Percentiles rank a stretch among this genome's conserved stretches.
These are phyloP conservation scores for Sebastes ruberrimus DNA, from an alignment of 2,797 vertebrate species.

Conservation along the genomic window DNA sequence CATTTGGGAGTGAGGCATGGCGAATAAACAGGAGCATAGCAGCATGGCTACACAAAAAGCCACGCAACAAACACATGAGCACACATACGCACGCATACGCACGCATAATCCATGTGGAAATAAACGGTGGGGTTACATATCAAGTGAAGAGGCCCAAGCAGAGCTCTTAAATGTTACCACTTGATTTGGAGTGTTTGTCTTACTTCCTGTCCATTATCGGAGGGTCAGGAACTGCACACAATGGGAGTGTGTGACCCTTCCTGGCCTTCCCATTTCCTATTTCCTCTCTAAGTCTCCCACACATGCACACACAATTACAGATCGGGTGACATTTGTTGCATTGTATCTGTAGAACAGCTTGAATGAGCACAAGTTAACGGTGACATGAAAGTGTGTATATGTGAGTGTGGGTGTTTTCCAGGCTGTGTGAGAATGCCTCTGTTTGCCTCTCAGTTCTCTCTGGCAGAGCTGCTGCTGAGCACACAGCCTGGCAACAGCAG, in stretches of 20 bases:
- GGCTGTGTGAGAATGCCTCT: conserved; percentile 43
- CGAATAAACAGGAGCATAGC: neutral
- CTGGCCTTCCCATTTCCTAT: conserved; percentile 44
- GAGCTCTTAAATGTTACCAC: conserved; percentile 55
- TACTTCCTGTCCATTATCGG: conserved; percentile 61
- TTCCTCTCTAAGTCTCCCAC: conserved; percentile 2
- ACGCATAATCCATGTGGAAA: conserved; percentile 1
- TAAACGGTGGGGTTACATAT: conserved; percentile 11
- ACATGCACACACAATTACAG: neutral
- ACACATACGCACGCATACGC: neutral
- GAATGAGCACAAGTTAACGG: conserved; percentile 19
- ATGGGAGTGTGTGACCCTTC: conserved; percentile 36
- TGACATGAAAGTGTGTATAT: neutral
- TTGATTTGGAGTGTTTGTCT: conserved; percentile 67
- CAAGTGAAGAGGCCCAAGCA: conserved; percentile 19
- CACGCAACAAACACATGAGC: neutral
- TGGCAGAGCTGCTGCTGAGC: conserved; percentile 40
- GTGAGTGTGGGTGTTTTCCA: conserved; percentile 39
- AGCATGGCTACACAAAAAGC: conserved; percentile 13
- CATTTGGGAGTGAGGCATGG: conserved; percentile 8
- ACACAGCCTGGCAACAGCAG: conserved; percentile 62
- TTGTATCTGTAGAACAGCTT: conserved; percentile 25
- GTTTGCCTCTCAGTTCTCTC: conserved; percentile 35
- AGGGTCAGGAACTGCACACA: conserved; percentile 68
- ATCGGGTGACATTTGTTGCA: neutral